phyloP scores from a whole-genome alignment of 2,113 vertebrate species.

The Pseudopipra pipra region DNA sequence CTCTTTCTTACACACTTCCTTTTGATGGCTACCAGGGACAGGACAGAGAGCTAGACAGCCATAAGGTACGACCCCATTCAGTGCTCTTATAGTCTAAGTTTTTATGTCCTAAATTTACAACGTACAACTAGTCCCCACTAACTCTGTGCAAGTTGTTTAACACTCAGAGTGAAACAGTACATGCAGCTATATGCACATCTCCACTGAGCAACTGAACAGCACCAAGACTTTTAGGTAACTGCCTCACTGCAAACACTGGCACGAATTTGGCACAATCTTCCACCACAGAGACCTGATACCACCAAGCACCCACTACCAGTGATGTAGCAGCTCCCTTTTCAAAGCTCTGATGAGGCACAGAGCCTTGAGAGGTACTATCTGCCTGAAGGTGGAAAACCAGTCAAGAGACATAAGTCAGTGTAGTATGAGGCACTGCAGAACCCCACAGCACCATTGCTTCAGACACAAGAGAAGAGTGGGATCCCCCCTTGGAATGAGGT shows the following conservation, averaged over 20 bases:
- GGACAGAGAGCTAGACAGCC: background rate
- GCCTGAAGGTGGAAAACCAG: background rate
- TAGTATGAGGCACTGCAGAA: fast-evolving
- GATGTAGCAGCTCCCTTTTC: background rate
- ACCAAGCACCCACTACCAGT: fast-evolving
- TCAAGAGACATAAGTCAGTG: background rate
- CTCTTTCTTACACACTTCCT: background rate
- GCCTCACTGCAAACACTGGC: background rate
- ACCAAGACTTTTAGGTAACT: background rate
- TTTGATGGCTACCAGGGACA: background rate
- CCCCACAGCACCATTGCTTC: background rate
- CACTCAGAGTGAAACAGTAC: background rate
- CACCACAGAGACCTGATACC: background rate
- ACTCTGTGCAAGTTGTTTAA: background rate
- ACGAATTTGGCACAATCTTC: background rate
- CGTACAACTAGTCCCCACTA: fast-evolving
- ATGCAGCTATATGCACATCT: background rate
- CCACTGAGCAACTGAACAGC: background rate
- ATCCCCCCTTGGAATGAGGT: background rate
- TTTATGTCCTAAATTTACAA: background rate
- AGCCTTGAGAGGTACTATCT: background rate
- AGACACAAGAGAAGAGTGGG: background rate
- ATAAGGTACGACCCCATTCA: background rate
- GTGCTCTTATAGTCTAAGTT: background rate
- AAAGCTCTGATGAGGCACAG: background rate